A percentile compares a stretch with the other conserved stretches of the same genome.
phyloP scores from a whole-genome alignment of 2,113 vertebrate genomes.

The Amphiprion percula region DNA sequence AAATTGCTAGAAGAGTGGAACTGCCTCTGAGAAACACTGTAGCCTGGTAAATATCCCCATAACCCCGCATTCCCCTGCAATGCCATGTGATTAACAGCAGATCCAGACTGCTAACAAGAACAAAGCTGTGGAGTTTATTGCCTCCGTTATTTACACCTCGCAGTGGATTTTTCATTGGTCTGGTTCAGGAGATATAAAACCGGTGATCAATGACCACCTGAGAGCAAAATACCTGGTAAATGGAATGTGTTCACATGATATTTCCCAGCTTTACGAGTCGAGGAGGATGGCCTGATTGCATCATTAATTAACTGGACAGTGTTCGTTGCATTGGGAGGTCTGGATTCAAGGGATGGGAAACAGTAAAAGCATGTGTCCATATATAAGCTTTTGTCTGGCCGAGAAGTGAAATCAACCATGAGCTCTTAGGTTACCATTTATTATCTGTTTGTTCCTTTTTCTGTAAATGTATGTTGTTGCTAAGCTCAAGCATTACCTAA shows the following conservation, averaged over 20 bases:
- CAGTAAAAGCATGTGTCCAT: background rate
- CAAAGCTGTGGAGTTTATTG: slow-evolving; percentile 39
- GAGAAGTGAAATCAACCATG: too few relatives aligned
- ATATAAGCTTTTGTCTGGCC: too few relatives aligned
- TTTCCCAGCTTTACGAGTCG: slow-evolving; percentile 40
- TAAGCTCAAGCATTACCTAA: too few relatives aligned
- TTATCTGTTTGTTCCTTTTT: too few relatives aligned
- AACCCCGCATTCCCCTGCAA: slow-evolving; percentile 27
- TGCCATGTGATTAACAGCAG: slow-evolving; percentile 42
- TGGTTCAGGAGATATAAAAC: slow-evolving; percentile 53
- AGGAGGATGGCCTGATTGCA: slow-evolving; percentile 9
- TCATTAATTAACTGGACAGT: slow-evolving; percentile 54
- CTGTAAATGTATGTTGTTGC: too few relatives aligned
- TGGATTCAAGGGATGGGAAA: too few relatives aligned
- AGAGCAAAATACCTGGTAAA: slow-evolving; percentile 46
- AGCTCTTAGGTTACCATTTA: too few relatives aligned
- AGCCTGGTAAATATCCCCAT: slow-evolving; percentile 6
- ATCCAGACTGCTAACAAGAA: slow-evolving; percentile 41
- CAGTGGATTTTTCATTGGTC: slow-evolving; percentile 53
- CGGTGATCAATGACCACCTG: slow-evolving; percentile 48
- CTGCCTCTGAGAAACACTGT: slow-evolving; percentile 6
- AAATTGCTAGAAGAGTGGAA: background rate
- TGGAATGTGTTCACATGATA: background rate
- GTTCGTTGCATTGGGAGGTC: too few relatives aligned
- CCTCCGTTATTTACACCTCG: slow-evolving; percentile 40